Conservation (phyloP, 23 tunicate genomes). For the Oikopleura dioica region DNA sequence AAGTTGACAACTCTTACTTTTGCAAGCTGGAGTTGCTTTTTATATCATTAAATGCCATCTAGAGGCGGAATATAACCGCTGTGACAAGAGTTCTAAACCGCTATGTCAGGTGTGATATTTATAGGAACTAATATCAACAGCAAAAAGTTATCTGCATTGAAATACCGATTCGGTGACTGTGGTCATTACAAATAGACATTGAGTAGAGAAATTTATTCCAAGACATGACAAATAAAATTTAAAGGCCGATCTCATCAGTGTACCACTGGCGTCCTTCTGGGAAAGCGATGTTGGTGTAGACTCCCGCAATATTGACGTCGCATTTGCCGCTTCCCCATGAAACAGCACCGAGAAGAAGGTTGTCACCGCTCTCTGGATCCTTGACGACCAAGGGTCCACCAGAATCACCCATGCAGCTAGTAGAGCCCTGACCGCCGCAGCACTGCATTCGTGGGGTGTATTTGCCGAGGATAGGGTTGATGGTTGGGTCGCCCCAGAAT, state of each 20-base stretch:
- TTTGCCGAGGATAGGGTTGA: not conserved
- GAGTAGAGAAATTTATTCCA: no score
- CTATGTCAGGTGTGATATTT: no score
- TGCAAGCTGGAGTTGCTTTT: no score
- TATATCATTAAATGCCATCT: no score
- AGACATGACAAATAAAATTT: no score
- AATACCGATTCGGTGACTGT: no score
- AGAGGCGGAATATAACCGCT: no score
- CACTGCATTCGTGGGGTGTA: constrained; percentile 19
- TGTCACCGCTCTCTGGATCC: not conserved
- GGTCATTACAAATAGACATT: no score
- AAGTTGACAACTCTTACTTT: no score
- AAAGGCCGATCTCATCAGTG: not conserved
- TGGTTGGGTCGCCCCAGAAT: not conserved
- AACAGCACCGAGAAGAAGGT: constrained; percentile 16
- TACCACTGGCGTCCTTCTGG: not conserved
- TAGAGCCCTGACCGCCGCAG: constrained; percentile 16
- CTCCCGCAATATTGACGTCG: constrained; percentile 7
- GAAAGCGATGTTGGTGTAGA: constrained; percentile 17
- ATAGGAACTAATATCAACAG: no score
- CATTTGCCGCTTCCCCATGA: constrained; percentile 18
- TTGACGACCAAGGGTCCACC: constrained; percentile 22
- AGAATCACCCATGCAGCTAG: constrained; percentile 22
- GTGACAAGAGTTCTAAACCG: no score
- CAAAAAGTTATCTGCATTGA: no score